A percentile compares a stretch with the other conserved stretches of the same genome.
These are phyloP conservation scores for Drosophila barbarae DNA, from an alignment of 2,888 invertebrate genomes.

Conservation along the genomic window DNA sequence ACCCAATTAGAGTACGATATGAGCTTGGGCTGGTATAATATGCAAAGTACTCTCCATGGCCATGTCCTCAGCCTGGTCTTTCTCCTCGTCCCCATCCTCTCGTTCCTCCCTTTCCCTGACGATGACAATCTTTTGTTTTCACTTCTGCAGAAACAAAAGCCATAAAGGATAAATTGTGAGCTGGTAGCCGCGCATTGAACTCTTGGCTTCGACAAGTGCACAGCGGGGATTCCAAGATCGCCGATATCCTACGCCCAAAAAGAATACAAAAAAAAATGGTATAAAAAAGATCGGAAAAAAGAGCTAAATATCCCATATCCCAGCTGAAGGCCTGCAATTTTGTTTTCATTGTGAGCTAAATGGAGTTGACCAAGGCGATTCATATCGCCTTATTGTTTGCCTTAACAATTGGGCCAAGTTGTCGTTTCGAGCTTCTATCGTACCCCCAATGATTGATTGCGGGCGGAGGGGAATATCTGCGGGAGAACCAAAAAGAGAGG, in stretches of 20 bases:
- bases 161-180: conserved; percentile 74
- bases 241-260: conserved; percentile 41
- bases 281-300: background rate
- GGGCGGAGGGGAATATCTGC: conserved; percentile 38
- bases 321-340: conserved; percentile 49
- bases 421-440: conserved; percentile 45
- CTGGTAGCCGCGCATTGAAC: conserved; percentile 73
- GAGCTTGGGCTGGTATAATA: conserved; percentile 29
- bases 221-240: conserved; percentile 66
- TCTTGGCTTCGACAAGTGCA: conserved; percentile 77
- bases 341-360: conserved; percentile 67
- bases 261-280: background rate
- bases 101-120: conserved; percentile 21
- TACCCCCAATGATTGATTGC: conserved; percentile 54
- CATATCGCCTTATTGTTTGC: conserved; percentile 34
- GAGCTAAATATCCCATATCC: conserved; percentile 1
- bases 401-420: conserved; percentile 63
- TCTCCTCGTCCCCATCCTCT: background rate
- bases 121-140: conserved; percentile 79
- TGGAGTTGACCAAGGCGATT: conserved; percentile 48
- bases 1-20: conserved; percentile 63
- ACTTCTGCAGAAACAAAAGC: conserved; percentile 76
- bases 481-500: conserved; percentile 20
- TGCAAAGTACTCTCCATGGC: conserved; percentile 49
- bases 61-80: background rate